Conservation (phyloP, 2,888 invertebrate species). For the Drosophila atripex region DNA sequence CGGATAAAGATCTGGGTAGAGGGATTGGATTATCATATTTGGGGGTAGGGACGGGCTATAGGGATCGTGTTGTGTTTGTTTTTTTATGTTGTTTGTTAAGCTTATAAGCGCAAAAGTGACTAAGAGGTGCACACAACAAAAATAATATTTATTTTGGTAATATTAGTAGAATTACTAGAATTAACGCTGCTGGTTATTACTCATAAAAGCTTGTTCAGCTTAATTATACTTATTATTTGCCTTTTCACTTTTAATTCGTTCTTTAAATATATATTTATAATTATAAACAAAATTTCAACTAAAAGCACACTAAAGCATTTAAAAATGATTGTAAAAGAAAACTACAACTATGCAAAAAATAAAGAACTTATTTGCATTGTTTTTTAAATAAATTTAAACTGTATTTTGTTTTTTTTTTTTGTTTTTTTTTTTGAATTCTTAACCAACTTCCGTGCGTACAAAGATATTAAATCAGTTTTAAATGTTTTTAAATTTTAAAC, state of each 20-base stretch:
- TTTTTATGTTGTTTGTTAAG: conserved; percentile 40
- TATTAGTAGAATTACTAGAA: conserved; percentile 48
- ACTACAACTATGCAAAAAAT: conserved; percentile 40
- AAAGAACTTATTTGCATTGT: conserved; percentile 10
- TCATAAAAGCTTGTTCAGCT: conserved; percentile 44
- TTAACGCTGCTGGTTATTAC: conserved; percentile 37
- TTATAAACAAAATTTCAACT: conserved; percentile 65
- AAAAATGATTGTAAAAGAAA: conserved; percentile 54
- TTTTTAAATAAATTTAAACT: conserved; percentile 12
- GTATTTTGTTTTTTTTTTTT: too few species aligned
- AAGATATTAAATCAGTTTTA: conserved; percentile 19
- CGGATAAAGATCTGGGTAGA: conserved; percentile 13
- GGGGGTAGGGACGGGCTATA: neutral
- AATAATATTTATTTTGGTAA: conserved; percentile 46
- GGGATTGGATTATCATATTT: conserved; percentile 1
- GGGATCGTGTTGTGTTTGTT: conserved; percentile 7
- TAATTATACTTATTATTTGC: conserved; percentile 68
- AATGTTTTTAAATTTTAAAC: conserved; percentile 16
- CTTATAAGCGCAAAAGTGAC: conserved; percentile 67
- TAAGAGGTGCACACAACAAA: conserved; percentile 62
- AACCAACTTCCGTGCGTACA: neutral
- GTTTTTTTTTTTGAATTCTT: conserved; percentile 7
- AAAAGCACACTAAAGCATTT: conserved; percentile 62
- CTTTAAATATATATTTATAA: conserved; percentile 43
- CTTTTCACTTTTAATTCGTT: conserved; percentile 55